Evolutionary conservation across 2,113 vertebrate genomes (phyloP), one percentile per base, ranked within the genome.

Genomic region (Grammatotria lemairii): DNA sequence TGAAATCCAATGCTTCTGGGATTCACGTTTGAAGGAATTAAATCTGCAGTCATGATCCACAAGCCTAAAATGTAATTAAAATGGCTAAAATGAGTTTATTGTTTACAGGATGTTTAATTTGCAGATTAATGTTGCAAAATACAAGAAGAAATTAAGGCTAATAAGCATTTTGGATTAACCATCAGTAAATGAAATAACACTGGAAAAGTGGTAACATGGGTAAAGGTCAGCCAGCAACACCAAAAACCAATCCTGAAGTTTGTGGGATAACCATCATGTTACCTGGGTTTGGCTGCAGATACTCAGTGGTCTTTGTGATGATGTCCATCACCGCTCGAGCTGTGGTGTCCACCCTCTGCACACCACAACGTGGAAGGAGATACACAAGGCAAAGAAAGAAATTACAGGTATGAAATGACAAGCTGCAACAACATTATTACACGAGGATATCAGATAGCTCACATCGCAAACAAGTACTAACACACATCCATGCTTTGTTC

Each of bases 261-360:
- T 73, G 38, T 26, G 38, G 38, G n/a, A 45, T 26, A 45, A 73
- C 8, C 38, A 42, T 45, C 68, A 11, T 53, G 70, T 92, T 88
- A 99, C 99, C 99, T 97, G 99, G 99, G 91, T 99, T 99, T 9
- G 99, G 99, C 95, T 99, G 99, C 94, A 99, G 98, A 91, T 99
- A 99, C 90, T 99, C 99, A 45, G 98, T 98, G 16, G 99, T 99
- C 96, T 98, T 99, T 73, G 98, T 97, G 96, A 99, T 98, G 95
- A 99, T 98, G 93, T 99, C 99, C 94, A 99, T 53, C 92, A 99
- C 98, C 7, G 99, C 98, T 90, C 98, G 97, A 94, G 98, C 96
- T 81, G 99, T 99, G 91, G 96, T 95, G 91, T 99, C 99, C 94
- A 99, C 97, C 96, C 97, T 99, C 99, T 99, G 94, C 35, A 57